Base-by-base conservation (phyloP, 2,113 vertebrate species). In the Suricata suricatta region DNA sequence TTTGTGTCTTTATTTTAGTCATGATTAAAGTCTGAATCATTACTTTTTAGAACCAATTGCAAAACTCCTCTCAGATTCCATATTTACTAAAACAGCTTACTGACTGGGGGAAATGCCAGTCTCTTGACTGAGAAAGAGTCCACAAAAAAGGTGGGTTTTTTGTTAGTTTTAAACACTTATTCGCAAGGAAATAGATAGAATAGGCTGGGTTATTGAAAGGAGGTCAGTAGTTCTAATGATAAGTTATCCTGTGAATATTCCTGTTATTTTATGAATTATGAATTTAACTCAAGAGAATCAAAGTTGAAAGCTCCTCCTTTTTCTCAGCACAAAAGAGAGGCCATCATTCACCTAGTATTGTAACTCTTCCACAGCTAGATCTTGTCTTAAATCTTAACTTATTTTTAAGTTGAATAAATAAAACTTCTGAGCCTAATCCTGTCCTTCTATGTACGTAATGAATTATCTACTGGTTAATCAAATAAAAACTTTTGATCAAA, bases 1-100 rank as follows among this genome's bases (percentile, higher is more conserved):
- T 96, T 95, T 96, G 77, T 80, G 72, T 69, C 64, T 87, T 91
- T 93, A 86, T 87, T 82, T 85, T 81, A 96, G 92, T 76, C 90
- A 81, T 72, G 13, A 87, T 50, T 90, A 69, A 93, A 92, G 9
- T 81, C 38, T 41, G 92, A 82, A 68, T 10, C 0, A 21, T 72
- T 93, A 85, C 21, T 77, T 87, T 79, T 35, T 35, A 66, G 76
- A 54, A 76, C 47, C 71, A 9, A 19, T 35, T 93, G 21, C 52
- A 21, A 23, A 63, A 72, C 12, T 88, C 13, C 0, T 0, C 35
- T 80, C 23, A 52, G 41, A 88, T 72, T 86, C 29, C 52, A 31
- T 87, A 31, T 89, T 96, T 95, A 79, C 25, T 77, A 27, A 80
- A 97, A 93, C 31, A 97, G 93, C 21, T 93, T 84, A 33, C 16